Base-by-base conservation (phyloP, 2,797 vertebrate genomes). In the Ataeniobius toweri region DNA sequence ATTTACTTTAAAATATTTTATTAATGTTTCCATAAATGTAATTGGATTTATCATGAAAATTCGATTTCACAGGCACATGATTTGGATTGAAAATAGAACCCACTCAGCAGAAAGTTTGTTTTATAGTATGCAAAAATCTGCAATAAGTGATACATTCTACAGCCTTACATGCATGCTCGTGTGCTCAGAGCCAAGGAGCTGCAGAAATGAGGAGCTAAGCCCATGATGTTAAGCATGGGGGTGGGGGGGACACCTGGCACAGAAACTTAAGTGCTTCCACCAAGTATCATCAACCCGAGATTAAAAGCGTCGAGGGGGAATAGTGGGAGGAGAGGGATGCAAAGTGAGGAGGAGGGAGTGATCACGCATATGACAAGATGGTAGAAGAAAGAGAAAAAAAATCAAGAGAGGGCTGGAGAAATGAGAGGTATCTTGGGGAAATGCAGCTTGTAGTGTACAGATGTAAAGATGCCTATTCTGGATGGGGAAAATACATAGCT, bases 201-300 rank as follows among this genome's bases (percentile, higher is more conserved):
- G 65, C 28, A 65, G 78, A 75, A 85, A 83, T 7, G 79, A 91
- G 83, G 78, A 81, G 88, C 86, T 86, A 80, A 91, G 89, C 88
- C 82, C 20, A 53, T 76, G 85, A 89, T 92, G 88, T 88, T 89
- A 90, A 90, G 90, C 87, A 84, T 56, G 31, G 86, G 53, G 26
- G 16, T 0, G 55, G 56, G 1, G 84, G 83, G 89, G 89, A 90
- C 92, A 93, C 92, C 91, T 92, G 93, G 91, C 83, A 81, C 80
- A 80, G 89, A 84, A 88, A 92, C 89, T 85, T 89, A 91, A 92
- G 90, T 90, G 91, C 88, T 89, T 91, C 88, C 88, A 92, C 89
- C 91, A 89, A 92, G 92, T 90, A 88, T 90, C 93, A 93, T 93
- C 93, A 92, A 89, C 79, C 80, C 84, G 20, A 92, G 92, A 94